phyloP scores from a whole-genome alignment of 1,140 invertebrate genomes.

The Neodiprion pinetum region DNA sequence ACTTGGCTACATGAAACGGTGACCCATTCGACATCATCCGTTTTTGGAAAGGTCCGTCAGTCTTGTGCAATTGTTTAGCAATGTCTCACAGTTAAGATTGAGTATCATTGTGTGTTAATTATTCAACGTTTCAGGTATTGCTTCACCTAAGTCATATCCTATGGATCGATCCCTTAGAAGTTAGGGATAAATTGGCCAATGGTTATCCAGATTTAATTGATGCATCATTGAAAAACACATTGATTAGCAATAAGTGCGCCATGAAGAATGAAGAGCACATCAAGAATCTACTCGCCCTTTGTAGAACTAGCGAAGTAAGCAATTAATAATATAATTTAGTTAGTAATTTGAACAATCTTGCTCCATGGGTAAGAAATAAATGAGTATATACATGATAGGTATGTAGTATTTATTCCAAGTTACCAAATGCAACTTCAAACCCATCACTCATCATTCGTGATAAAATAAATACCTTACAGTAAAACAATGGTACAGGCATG shows the following conservation, averaged over 20 bases:
- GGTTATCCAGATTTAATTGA: conserved; percentile 39
- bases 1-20: conserved; percentile 46
- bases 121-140: conserved; percentile 14
- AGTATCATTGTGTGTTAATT: conserved; percentile 22
- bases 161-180: conserved; percentile 51
- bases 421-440: not conserved
- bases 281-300: conserved; percentile 27
- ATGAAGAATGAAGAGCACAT: conserved; percentile 44
- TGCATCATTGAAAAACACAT: conserved; percentile 37
- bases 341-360: not conserved
- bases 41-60: conserved; percentile 44
- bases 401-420: conserved; percentile 5
- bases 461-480: conserved; percentile 23
- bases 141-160: conserved; percentile 37
- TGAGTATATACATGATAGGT: not conserved
- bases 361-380: not conserved
- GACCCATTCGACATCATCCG: conserved; percentile 31
- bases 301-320: conserved; percentile 15
- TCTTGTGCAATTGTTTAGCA: conserved; percentile 6
- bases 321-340: conserved; percentile 10
- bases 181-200: conserved; percentile 39
- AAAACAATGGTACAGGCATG: conserved; percentile 25
- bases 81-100: not conserved
- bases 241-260: conserved; percentile 39
- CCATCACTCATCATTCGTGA: conserved; percentile 20